Base-by-base conservation (phyloP, 2,113 vertebrate genomes). In the Calyptommatus sinebrachiatus region DNA sequence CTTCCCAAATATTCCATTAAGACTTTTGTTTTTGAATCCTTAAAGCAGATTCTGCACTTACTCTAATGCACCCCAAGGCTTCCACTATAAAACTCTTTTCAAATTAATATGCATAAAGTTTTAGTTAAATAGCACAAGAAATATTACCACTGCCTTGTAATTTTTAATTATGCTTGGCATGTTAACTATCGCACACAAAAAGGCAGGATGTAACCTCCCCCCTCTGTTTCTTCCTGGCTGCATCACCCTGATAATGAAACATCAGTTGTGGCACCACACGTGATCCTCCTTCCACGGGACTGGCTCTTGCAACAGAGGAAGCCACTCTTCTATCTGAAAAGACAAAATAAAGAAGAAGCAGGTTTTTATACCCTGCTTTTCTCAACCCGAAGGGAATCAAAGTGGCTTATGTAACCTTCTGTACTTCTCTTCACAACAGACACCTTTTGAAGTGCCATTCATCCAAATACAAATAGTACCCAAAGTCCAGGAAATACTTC, bases 171-270 rank as follows among this genome's bases (percentile, higher is more conserved):
- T 69, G 78, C 72, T 83, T 77, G 72, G 75, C 76, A 85, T 0
- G 0, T 61, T 67, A 26, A 83, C 83, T 84, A 84, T 84, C 70
- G 26, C 75, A 76, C 71, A 62, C 62, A 62, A 79, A 45, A 88
- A 85, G 74, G 85, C 84, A 77, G 71, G 22, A 75, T 86, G 84
- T 82, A 87, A 87, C 86, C 85, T 80, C 75, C 48, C 82, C 82
- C 83, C 73, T 77, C 79, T 85, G 85, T 79, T 79, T 88, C 88
- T 82, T 82, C 73, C 73, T 91, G 68, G 84, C 84, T 88, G 85
- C 82, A 87, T 70, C 53, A 79, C 76, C n/a, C 57, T 7, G 82
- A 85, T 90, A 90, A 88, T 87, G 90, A 88, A 86, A 79, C 53
- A 57, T 57, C 53, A 57, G 53, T 57, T 16, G 14, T 57, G 14